A percentile compares a stretch with the other conserved stretches of the same genome.
phyloP scores from a whole-genome alignment of 2,797 vertebrate species.

The Acropternis orthonyx region DNA sequence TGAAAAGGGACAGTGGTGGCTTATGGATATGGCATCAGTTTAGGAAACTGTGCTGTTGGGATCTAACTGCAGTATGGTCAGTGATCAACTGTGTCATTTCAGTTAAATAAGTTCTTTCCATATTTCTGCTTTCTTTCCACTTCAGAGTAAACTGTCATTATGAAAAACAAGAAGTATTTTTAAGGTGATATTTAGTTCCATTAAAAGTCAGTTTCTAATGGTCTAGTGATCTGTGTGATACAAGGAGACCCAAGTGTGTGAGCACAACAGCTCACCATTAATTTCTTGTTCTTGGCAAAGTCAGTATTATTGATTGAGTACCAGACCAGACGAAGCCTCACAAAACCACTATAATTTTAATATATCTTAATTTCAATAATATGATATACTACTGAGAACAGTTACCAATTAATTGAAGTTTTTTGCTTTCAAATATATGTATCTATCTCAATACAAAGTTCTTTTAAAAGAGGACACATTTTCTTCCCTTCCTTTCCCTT shows the following conservation, averaged over 20 bases:
- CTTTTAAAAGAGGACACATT: background rate
- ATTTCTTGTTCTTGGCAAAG: background rate
- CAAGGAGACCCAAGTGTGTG: background rate
- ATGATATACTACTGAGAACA: background rate
- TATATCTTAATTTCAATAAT: background rate
- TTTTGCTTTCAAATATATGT: background rate
- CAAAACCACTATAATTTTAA: background rate
- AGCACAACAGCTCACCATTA: background rate
- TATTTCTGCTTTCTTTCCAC: background rate
- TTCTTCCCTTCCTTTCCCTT: too few relatives aligned
- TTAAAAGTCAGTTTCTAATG: background rate
- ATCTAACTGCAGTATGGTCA: background rate
- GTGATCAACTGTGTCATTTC: background rate
- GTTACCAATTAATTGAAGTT: background rate
- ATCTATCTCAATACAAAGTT: background rate
- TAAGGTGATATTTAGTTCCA: background rate
- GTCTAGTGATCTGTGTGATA: background rate
- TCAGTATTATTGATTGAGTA: background rate
- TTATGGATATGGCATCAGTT: background rate
- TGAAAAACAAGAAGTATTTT: background rate
- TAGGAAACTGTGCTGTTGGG: background rate
- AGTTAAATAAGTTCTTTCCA: background rate
- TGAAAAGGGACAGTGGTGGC: background rate
- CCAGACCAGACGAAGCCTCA: background rate
- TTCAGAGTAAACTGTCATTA: background rate